These are phyloP conservation scores for Melanotaenia maccullochi DNA, from an alignment of 2,797 vertebrate genomes.

Conservation along the genomic window DNA sequence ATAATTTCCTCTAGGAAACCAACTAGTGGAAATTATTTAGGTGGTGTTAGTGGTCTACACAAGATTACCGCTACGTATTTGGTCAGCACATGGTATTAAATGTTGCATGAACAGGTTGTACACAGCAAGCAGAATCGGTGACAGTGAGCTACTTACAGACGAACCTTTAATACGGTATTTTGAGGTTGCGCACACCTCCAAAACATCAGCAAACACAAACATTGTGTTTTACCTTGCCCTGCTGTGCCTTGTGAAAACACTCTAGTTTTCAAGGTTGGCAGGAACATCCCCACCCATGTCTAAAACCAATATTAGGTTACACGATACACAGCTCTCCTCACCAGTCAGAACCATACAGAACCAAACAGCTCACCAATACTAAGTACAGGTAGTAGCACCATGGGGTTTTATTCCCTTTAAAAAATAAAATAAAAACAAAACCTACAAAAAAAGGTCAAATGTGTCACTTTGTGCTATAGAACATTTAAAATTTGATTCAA, in stretches of 20 bases:
- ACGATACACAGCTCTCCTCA: conserved; percentile 14
- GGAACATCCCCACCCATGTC: not conserved
- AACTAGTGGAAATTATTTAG: not conserved
- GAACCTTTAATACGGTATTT: not conserved
- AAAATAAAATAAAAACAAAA: no score
- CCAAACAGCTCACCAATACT: not conserved
- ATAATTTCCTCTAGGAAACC: not conserved
- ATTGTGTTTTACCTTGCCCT: not conserved
- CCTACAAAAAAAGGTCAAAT: not conserved
- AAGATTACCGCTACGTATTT: not conserved
- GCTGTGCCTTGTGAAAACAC: not conserved
- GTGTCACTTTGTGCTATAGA: not conserved
- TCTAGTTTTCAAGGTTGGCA: conserved; percentile 2
- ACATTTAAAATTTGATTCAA: not conserved
- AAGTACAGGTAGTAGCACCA: not conserved
- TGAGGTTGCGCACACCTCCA: not conserved
- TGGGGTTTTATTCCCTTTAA: not conserved
- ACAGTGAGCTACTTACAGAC: not conserved
- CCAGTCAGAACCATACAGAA: conserved; percentile 10
- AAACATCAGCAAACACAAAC: not conserved
- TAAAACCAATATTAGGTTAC: conserved; percentile 35
- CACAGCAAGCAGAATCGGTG: not conserved
- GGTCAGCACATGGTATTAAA: not conserved
- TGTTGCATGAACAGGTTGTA: not conserved
- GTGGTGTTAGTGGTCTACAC: not conserved